Base-by-base conservation (phyloP, 2,797 vertebrate genomes). In the Sphaeramia orbicularis region DNA sequence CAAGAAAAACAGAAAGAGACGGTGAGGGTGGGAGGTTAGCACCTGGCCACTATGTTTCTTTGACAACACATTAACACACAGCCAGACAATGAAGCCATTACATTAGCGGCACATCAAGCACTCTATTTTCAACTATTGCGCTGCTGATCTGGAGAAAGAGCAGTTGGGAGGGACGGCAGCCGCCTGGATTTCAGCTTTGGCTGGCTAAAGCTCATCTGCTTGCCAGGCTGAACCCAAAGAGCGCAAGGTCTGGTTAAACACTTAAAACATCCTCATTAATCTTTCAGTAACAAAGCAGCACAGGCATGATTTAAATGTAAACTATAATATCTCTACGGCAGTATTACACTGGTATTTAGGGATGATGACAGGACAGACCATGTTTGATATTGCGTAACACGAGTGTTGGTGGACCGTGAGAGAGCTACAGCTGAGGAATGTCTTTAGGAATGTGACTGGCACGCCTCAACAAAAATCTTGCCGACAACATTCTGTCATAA, bases 31-130 rank as follows among this genome's bases (percentile, higher is more conserved):
- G 48, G 78, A 51, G 63, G 74, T 94, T 87, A 92, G 82, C 70
- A 85, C 78, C 78, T 89, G 78, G 82, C 76, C 81, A 81, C 79
- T 78, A 68, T 11, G 42, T 67, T 89, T 93, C 91, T 87, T 88
- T 90, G 67, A 86, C 88, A 88, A 76, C 70, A 80, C 80, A 87
- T 88, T 86, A 85, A 75, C 79, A 85, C 77, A 41, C 54, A 32
- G 78, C 71, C 86, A 85, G 87, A 84, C 76, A 71, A 76, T 73
- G 74, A 42, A 68, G 61, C 68, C 77, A 85, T 88, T 85, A 86
- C 77, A 85, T 88, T 85, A 86, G 80, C 32, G 63, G 69, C 53
- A 87, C 75, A 89, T 83, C 75, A 88, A 90, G 71, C 74, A 71
- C 75, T 87, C 67, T 64, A 78, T 81, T 85, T 76, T 83, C 81